Conservation (phyloP, 2,888 invertebrate genomes). For the Callosobruchus maculatus region DNA sequence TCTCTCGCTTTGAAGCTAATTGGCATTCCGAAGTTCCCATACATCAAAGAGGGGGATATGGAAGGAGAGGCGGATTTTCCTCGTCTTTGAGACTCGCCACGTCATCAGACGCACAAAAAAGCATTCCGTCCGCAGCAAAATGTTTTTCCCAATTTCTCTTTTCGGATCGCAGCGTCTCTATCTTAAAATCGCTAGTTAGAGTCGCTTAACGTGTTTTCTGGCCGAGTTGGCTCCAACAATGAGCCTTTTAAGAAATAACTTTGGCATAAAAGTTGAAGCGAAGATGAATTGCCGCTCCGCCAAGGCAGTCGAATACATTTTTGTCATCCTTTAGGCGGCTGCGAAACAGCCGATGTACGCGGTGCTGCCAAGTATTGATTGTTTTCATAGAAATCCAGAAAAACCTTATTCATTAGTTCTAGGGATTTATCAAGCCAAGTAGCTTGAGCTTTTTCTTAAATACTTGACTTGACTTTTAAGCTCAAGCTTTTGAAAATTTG, state of each 20-base stretch:
- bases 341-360: neutral
- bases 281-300: conserved; percentile 32
- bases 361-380: neutral
- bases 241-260: conserved; percentile 29
- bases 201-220: conserved; percentile 32
- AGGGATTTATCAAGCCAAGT: too few relatives aligned
- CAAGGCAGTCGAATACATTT: conserved; percentile 29
- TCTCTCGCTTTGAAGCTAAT: too few relatives aligned
- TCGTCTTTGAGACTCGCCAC: neutral
- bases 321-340: conserved; percentile 30
- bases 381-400: neutral
- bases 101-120: neutral
- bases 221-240: conserved; percentile 32
- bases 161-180: neutral
- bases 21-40: neutral
- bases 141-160: neutral
- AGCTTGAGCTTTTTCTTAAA: too few relatives aligned
- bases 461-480: too few relatives aligned
- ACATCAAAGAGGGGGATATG: neutral
- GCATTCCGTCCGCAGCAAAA: neutral
- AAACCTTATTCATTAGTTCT: too few relatives aligned
- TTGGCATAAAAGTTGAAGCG: conserved; percentile 30
- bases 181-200: conserved; percentile 6
- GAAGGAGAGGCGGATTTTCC: neutral
- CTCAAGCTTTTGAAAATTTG: too few relatives aligned